phyloP scores from a whole-genome alignment of 1,140 invertebrate species.

The Frieseomelitta varia region DNA sequence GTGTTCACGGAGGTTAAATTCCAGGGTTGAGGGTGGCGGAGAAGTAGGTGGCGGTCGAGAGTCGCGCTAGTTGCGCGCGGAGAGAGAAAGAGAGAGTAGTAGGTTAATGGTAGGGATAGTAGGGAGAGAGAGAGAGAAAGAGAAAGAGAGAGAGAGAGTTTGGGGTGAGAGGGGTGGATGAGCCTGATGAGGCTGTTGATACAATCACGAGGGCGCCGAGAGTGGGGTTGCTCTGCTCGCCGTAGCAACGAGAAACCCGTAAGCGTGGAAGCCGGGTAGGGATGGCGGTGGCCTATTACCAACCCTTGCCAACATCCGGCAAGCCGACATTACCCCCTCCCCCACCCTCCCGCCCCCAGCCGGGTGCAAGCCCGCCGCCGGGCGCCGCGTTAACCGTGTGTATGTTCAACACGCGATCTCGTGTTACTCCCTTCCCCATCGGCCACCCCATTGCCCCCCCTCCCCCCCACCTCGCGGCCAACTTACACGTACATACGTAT shows the following conservation, averaged over 20 bases:
- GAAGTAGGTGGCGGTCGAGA: constrained; percentile 61
- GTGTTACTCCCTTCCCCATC: constrained; percentile 66
- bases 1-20: constrained; percentile 59
- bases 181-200: constrained; percentile 78
- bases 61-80: constrained; percentile 53
- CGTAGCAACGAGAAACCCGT: constrained; percentile 60
- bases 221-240: constrained; percentile 33
- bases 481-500: background rate
- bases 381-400: constrained; percentile 71
- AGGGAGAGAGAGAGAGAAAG: background rate
- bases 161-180: constrained; percentile 55
- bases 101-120: background rate
- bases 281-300: constrained; percentile 71
- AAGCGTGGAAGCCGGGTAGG: constrained; percentile 52
- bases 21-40: constrained; percentile 43
- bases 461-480: too few relatives aligned
- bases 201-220: constrained; percentile 71
- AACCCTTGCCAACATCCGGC: constrained; percentile 78
- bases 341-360: too few relatives aligned
- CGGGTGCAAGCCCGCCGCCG: constrained; percentile 39
- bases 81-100: constrained; percentile 1
- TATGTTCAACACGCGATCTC: constrained; percentile 78
- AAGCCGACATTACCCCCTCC: constrained; percentile 70
- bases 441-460: background rate
- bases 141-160: too few relatives aligned